Conservation (phyloP, 2,797 vertebrate genomes). For the Scyliorhinus canicula region DNA sequence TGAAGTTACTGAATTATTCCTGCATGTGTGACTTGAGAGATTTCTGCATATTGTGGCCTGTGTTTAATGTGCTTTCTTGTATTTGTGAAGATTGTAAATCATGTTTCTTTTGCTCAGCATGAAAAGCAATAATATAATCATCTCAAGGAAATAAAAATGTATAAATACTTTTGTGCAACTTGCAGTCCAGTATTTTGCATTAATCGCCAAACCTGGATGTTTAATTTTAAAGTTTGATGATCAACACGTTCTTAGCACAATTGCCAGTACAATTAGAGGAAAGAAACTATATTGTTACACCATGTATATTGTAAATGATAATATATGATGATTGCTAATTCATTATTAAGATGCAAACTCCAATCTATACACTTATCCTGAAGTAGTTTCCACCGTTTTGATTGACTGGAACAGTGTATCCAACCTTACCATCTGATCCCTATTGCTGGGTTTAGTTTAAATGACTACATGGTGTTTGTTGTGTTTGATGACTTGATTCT, state of each 20-base stretch:
- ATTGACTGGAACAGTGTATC: not conserved
- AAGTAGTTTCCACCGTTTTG: not conserved
- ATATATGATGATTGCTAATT: not conserved
- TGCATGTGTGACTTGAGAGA: not conserved
- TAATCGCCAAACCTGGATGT: not conserved
- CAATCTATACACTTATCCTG: not conserved
- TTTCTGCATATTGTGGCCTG: slow-evolving; percentile 1
- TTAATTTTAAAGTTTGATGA: not conserved
- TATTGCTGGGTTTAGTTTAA: not conserved
- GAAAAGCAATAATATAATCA: slow-evolving; percentile 23
- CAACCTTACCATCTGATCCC: not conserved
- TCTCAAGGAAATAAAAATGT: slow-evolving; percentile 12
- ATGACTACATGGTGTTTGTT: not conserved
- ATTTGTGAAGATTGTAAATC: slow-evolving; percentile 17
- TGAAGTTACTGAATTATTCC: not conserved
- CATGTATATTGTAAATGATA: slow-evolving; percentile 13
- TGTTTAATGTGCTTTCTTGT: slow-evolving; percentile 28
- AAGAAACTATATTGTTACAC: not conserved
- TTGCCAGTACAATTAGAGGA: not conserved
- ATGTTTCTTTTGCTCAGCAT: slow-evolving; percentile 14
- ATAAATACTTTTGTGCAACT: not conserved
- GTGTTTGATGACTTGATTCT: not conserved
- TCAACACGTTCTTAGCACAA: not conserved
- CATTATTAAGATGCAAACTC: not conserved
- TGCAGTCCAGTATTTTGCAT: slow-evolving; percentile 1